Conservation (phyloP, 2,888 invertebrate genomes). For the Cryptus armator region DNA sequence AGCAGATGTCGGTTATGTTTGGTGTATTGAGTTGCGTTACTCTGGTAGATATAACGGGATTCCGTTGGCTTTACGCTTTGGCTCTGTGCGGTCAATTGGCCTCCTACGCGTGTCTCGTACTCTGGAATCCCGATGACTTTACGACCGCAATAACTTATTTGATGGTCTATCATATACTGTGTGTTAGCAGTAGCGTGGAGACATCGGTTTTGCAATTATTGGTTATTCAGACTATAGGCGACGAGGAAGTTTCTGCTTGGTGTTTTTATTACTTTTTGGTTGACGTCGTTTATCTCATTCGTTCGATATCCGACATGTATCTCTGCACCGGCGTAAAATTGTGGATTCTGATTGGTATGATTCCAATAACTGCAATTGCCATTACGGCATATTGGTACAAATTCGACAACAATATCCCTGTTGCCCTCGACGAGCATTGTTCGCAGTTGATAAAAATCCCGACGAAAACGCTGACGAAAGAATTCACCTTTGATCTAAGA, state of each 20-base stretch:
- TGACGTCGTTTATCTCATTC: slow-evolving; percentile 26
- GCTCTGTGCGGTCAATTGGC: slow-evolving; percentile 34
- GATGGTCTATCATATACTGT: slow-evolving; percentile 48
- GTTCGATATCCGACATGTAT: slow-evolving; percentile 26
- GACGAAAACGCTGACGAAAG: slow-evolving; percentile 35
- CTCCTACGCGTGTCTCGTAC: slow-evolving; percentile 29
- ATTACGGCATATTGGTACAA: slow-evolving; percentile 20
- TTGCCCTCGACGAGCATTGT: slow-evolving; percentile 44
- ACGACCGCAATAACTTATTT: slow-evolving; percentile 31
- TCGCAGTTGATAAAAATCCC: slow-evolving; percentile 49
- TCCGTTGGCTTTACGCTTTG: slow-evolving; percentile 50
- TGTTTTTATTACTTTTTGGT: slow-evolving; percentile 57
- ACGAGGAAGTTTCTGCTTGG: slow-evolving; percentile 64
- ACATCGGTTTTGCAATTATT: slow-evolving; percentile 52
- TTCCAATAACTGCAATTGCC: slow-evolving; percentile 39
- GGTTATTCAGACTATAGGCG: slow-evolving; percentile 51
- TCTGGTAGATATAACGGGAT: slow-evolving; percentile 54
- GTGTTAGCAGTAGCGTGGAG: slow-evolving; percentile 47
- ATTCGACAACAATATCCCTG: slow-evolving; percentile 6
- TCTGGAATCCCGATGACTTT: slow-evolving; percentile 13
- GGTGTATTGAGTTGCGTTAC: slow-evolving; percentile 55
- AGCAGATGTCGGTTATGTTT: slow-evolving; percentile 56
- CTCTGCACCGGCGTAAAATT: slow-evolving; percentile 48
- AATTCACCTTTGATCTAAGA: slow-evolving; percentile 47
- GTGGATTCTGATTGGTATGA: slow-evolving; percentile 50